These are phyloP conservation scores for Platypus cylindrus DNA, from an alignment of 2,888 invertebrate genomes.

Conservation along the genomic window DNA sequence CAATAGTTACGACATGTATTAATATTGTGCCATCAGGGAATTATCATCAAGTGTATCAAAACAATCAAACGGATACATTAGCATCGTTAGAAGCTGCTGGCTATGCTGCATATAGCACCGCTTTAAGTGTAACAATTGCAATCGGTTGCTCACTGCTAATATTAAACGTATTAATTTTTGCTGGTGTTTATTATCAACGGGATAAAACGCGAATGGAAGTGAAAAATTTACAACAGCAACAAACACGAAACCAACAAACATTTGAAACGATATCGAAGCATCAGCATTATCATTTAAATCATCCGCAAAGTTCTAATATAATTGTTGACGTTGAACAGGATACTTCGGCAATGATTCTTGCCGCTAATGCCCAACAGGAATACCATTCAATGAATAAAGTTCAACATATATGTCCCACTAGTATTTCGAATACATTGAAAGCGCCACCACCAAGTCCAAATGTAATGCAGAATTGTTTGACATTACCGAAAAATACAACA, in stretches of 20 bases:
- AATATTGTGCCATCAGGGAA: slow-evolving; percentile 39
- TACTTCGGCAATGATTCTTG: slow-evolving; percentile 43
- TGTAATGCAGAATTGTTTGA: slow-evolving; percentile 37
- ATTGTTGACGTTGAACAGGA: slow-evolving; percentile 77
- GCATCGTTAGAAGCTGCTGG: slow-evolving; percentile 71
- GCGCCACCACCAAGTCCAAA: slow-evolving; percentile 47
- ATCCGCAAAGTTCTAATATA: slow-evolving; percentile 65
- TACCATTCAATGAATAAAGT: slow-evolving; percentile 40
- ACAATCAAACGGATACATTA: slow-evolving; percentile 61
- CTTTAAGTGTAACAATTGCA: slow-evolving; percentile 65
- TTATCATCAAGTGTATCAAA: slow-evolving; percentile 44
- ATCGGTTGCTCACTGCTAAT: slow-evolving; percentile 72
- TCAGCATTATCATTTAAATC: slow-evolving; percentile 65
- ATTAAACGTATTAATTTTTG: slow-evolving; percentile 71
- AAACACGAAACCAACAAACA: slow-evolving; percentile 47
- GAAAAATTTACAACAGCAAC: slow-evolving; percentile 64
- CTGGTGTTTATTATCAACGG: slow-evolving; percentile 72
- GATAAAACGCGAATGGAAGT: slow-evolving; percentile 69
- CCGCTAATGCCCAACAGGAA: slow-evolving; percentile 42
- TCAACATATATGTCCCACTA: slow-evolving; percentile 40
- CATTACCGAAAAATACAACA: slow-evolving; percentile 40
- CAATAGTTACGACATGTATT: slow-evolving; percentile 58
- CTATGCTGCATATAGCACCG: slow-evolving; percentile 63
- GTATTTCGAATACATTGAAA: slow-evolving; percentile 42
- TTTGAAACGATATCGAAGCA: slow-evolving; percentile 72